Evolutionary conservation across 2,888 invertebrate genomes (phyloP).

Genomic region (Chorisops tibialis): DNA sequence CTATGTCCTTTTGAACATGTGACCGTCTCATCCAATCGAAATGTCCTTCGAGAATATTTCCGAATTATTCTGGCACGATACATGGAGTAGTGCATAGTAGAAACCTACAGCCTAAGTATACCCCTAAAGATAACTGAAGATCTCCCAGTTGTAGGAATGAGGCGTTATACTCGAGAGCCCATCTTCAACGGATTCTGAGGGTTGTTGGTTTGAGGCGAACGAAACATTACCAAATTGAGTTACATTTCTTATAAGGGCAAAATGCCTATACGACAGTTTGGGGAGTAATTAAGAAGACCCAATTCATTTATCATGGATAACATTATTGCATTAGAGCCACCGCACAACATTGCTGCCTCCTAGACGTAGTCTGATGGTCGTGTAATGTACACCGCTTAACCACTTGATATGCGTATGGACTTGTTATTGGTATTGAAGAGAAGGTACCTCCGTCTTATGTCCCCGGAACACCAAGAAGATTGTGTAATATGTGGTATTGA

Average conservation of each 20-base stretch:
- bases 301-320: slow-evolving; percentile 47
- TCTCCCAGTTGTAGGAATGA: too few relatives aligned
- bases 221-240: slow-evolving; percentile 40
- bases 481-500: not conserved
- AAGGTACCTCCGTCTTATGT: not conserved
- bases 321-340: slow-evolving; percentile 36
- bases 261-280: slow-evolving; percentile 46
- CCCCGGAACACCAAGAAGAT: not conserved
- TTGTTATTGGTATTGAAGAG: not conserved
- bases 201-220: slow-evolving; percentile 5
- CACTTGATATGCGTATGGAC: slow-evolving; percentile 28
- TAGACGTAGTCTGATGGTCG: slow-evolving; percentile 28
- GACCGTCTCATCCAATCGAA: too few relatives aligned
- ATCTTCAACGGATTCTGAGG: too few relatives aligned
- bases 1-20: too few relatives aligned
- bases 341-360: slow-evolving; percentile 17
- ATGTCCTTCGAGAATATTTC: too few relatives aligned
- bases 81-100: too few relatives aligned
- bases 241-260: slow-evolving; percentile 41
- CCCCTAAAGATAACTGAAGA: too few relatives aligned
- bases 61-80: too few relatives aligned
- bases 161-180: too few relatives aligned
- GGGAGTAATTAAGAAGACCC: slow-evolving; percentile 48
- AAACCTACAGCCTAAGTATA: too few relatives aligned
- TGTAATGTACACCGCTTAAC: slow-evolving; percentile 33